Base-by-base conservation (phyloP, 2,797 vertebrate genomes). In the Poeciliopsis infans region DNA sequence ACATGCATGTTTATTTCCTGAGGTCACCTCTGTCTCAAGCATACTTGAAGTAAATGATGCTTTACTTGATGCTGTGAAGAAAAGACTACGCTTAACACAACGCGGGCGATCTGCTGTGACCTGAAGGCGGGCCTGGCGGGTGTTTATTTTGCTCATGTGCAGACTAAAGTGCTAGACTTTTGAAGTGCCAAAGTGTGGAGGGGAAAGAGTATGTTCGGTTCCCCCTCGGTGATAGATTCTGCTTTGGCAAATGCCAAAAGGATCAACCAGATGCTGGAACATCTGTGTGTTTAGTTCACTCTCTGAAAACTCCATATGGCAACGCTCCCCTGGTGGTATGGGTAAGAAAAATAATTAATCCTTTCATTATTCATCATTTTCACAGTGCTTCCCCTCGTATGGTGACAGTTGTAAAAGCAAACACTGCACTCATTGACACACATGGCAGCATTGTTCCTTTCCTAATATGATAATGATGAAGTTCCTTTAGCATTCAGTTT, bases 221-320 rank as follows among this genome's bases (percentile, higher is more conserved):
- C 73, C 53, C 80, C 66, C 72, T 81, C 4, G 61, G 77, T 83
- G 83, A 86, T 85, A 83, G 82, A 79, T 89, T 78, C 91, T 90
- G 89, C 86, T 81, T 90, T 80, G 78, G 88, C 82, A 93, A 92
- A 93, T 92, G 91, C 88, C 90, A 94, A 93, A 91, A 90, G 88
- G 85, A 94, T 90, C 90, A 92, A 86, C 79, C 94, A 95, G 93
- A 92, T 95, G 94, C 85, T 89, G 85, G 77, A 94, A 91, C 94
- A 94, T 93, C 93, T 95, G 93, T 84, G 85, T 75, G 70, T 88
- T 86, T 90, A 87, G 89, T 92, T 91, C 83, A 86, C 85, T 91
- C 83, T 79, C 71, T 81, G 81, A 79, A 87, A 86, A 80, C 85
- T 89, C 91, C 93, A 94, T 90, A 91, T 90, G 93, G 91, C 79